These are phyloP conservation scores for Natrix natrix DNA, from an alignment of 2,797 vertebrate genomes.

Conservation along the genomic window DNA sequence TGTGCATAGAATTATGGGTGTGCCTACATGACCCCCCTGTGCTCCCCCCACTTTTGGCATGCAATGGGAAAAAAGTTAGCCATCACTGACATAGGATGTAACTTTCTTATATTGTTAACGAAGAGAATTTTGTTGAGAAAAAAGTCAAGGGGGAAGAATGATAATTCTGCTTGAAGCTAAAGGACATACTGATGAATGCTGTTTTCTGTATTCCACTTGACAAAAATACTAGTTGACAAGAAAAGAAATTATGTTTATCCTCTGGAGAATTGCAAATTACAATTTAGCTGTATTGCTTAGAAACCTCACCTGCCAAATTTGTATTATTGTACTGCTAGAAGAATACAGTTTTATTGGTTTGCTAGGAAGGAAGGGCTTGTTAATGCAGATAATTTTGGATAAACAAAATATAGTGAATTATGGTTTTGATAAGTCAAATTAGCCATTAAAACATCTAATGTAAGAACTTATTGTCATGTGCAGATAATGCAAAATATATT, in stretches of 20 bases:
- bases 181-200: not conserved
- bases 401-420: not conserved
- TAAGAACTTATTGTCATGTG: not conserved
- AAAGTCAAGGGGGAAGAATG: not conserved
- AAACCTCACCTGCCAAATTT: not conserved
- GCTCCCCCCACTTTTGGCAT: too few relatives aligned
- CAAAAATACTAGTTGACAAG: not conserved
- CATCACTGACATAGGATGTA: not conserved
- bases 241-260: not conserved
- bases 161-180: not conserved
- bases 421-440: not conserved
- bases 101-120: not conserved
- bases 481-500: not conserved
- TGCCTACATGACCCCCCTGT: too few relatives aligned
- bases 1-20: too few relatives aligned
- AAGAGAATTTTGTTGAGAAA: not conserved
- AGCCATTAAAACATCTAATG: not conserved
- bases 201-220: not conserved
- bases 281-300: not conserved
- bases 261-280: conserved; percentile 12
- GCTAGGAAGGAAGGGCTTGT: not conserved
- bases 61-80: too few relatives aligned
- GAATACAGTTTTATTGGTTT: not conserved
- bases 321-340: not conserved
- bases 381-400: not conserved